Percentiles rank a stretch among this genome's conserved stretches.
Conservation (phyloP, 2,888 invertebrate species). For the Dascillus cervinus region DNA sequence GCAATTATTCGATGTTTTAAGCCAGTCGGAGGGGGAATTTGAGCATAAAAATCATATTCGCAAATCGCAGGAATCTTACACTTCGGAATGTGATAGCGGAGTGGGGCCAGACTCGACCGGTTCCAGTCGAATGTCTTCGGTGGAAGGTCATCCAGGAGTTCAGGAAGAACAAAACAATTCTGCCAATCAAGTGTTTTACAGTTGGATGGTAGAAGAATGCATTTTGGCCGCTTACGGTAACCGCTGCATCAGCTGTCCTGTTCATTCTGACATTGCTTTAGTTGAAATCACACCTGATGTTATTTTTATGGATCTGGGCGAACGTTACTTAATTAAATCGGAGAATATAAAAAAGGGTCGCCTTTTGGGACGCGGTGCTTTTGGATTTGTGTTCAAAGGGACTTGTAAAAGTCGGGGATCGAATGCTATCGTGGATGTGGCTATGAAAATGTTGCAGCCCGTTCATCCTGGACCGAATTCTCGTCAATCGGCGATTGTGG, state of each 20-base stretch:
- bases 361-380: slow-evolving; percentile 90
- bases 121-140: slow-evolving; percentile 75
- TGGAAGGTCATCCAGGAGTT: slow-evolving; percentile 62
- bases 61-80: slow-evolving; percentile 62
- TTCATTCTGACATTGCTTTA: slow-evolving; percentile 68
- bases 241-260: slow-evolving; percentile 64
- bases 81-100: slow-evolving; percentile 82
- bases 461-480: slow-evolving; percentile 75
- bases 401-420: slow-evolving; percentile 55
- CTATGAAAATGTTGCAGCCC: slow-evolving; percentile 94
- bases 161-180: slow-evolving; percentile 31
- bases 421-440: slow-evolving; percentile 61
- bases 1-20: slow-evolving; percentile 21
- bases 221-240: slow-evolving; percentile 79
- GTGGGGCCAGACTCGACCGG: slow-evolving; percentile 74
- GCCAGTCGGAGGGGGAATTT: slow-evolving; percentile 7
- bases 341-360: slow-evolving; percentile 71
- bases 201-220: slow-evolving; percentile 95
- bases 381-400: slow-evolving; percentile 92
- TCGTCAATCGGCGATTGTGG: slow-evolving; percentile 52
- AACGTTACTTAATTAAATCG: slow-evolving; percentile 70
- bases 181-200: slow-evolving; percentile 46
- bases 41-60: slow-evolving; percentile 36
- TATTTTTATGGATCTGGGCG: slow-evolving; percentile 82
- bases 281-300: slow-evolving; percentile 88